Conservation (phyloP, 2,113 vertebrate genomes). For the Peromyscus leucopus region DNA sequence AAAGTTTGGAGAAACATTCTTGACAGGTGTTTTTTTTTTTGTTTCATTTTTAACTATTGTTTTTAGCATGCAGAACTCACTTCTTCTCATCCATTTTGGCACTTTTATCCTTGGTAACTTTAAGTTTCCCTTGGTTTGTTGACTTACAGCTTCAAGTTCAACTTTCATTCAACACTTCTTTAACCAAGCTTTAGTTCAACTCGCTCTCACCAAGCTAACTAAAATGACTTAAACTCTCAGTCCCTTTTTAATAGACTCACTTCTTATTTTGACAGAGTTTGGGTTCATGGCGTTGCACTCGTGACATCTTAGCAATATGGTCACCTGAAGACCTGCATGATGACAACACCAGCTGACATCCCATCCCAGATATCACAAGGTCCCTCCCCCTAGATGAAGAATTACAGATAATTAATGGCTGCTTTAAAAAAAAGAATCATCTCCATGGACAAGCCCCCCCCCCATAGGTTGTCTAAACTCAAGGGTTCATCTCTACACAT, state of each 20-base stretch:
- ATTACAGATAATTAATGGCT: neutral
- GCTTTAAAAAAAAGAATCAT: neutral
- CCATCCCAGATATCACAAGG: neutral
- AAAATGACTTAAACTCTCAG: conserved; percentile 29
- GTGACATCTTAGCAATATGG: neutral
- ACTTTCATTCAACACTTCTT: conserved; percentile 43
- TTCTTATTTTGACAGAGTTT: conserved; percentile 22
- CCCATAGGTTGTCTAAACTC: neutral
- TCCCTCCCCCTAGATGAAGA: neutral
- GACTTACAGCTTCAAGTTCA: neutral
- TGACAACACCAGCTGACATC: neutral
- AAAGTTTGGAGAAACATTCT: conserved; percentile 3
- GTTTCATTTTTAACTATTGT: neutral
- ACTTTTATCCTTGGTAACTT: neutral
- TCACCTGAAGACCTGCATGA: neutral
- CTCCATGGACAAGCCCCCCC: neutral
- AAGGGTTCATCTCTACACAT: neutral
- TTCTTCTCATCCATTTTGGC: neutral
- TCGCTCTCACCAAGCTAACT: neutral
- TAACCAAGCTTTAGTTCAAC: conserved; percentile 27
- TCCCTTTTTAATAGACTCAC: neutral
- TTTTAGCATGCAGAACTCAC: neutral
- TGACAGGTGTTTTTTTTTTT: neutral
- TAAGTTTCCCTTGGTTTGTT: neutral
- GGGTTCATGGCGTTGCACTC: neutral